Evolutionary conservation across 2,888 invertebrate genomes (phyloP).

Genomic region (Melolontha melolontha): DNA sequence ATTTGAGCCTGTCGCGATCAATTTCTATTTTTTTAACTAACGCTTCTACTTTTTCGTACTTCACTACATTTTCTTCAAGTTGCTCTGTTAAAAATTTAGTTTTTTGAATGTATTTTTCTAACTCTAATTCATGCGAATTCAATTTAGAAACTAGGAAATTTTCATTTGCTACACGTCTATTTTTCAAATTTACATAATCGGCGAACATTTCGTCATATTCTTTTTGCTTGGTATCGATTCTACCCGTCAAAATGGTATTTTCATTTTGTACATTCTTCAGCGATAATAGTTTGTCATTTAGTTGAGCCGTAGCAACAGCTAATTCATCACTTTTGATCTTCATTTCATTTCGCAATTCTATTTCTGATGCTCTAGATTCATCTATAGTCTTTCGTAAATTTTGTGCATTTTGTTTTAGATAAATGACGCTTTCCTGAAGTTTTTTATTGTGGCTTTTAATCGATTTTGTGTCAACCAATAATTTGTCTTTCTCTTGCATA

Average conservation of each 20-base stretch:
- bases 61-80: background rate
- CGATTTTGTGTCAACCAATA: background rate
- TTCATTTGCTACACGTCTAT: background rate
- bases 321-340: constrained; percentile 35
- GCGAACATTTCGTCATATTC: constrained; percentile 7
- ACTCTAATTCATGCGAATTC: background rate
- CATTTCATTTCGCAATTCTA: constrained; percentile 17
- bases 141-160: background rate
- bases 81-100: background rate
- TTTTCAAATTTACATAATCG: constrained; percentile 27
- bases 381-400: constrained; percentile 58
- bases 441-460: constrained; percentile 48
- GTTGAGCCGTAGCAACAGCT: constrained; percentile 20
- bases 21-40: background rate
- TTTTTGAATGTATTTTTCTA: background rate
- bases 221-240: constrained; percentile 24
- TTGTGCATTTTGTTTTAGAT: constrained; percentile 58
- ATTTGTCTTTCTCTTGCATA: constrained; percentile 5
- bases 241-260: background rate
- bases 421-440: constrained; percentile 52
- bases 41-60: constrained; percentile 2
- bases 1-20: background rate
- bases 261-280: constrained; percentile 2
- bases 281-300: constrained; percentile 37
- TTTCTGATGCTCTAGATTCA: constrained; percentile 49